Evolutionary conservation across 2,888 invertebrate species (phyloP).

Genomic region (Crossocerus cetratus): DNA sequence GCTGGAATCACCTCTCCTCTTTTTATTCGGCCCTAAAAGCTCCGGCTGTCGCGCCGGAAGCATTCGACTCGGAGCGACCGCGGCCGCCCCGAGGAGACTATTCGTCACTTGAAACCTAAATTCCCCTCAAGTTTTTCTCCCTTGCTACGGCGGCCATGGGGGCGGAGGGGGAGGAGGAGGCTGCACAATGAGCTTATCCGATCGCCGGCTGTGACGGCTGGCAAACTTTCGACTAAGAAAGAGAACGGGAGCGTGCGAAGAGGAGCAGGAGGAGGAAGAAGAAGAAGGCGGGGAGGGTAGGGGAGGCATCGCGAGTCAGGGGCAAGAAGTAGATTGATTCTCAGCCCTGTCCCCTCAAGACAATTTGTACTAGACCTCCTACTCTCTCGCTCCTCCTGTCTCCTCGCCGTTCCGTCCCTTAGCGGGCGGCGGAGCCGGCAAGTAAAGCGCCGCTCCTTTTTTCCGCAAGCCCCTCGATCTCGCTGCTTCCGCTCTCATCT

Average conservation of each 20-base stretch:
- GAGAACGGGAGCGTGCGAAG: conserved; percentile 34
- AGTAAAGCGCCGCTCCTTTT: conserved; percentile 61
- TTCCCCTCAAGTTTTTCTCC: conserved; percentile 52
- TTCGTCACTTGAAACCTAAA: conserved; percentile 55
- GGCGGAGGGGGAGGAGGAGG: too few species aligned
- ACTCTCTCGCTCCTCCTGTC: conserved; percentile 25
- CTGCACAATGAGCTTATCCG: conserved; percentile 58
- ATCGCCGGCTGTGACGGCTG: conserved; percentile 51
- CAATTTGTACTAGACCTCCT: conserved; percentile 70
- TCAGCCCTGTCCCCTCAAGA: conserved; percentile 65
- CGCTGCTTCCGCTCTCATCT: conserved; percentile 33
- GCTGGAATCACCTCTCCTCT: conserved; percentile 13
- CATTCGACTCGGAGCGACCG: conserved; percentile 28
- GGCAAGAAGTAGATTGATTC: conserved; percentile 71
- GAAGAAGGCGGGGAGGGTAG: conserved; percentile 8
- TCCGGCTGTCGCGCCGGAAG: conserved; percentile 21
- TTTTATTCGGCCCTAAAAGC: conserved; percentile 37
- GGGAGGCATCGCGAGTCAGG: conserved; percentile 35
- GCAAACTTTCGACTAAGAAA: conserved; percentile 54
- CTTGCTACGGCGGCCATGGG: conserved; percentile 10
- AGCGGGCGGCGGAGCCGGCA: conserved; percentile 65
- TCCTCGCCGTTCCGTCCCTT: conserved; percentile 60
- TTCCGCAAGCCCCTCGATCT: conserved; percentile 26
- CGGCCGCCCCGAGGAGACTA: conserved; percentile 39
- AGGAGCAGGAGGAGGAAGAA: conserved; percentile 12